Percentiles rank a stretch among this genome's conserved stretches.
Conservation (phyloP, 1,140 invertebrate species). For the Telenomus remus region DNA sequence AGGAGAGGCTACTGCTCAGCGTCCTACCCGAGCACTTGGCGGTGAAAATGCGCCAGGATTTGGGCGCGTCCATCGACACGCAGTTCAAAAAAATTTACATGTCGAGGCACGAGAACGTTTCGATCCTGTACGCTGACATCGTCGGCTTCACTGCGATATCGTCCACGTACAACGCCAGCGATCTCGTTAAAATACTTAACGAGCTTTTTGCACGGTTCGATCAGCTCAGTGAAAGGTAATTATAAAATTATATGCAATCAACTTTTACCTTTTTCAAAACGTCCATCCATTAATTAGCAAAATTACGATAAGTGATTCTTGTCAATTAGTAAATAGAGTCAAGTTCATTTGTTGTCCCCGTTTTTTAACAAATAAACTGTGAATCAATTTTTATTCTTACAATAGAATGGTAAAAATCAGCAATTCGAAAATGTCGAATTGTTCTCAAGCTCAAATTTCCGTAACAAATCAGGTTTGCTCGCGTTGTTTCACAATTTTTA, state of each 20-base stretch:
- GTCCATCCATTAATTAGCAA: too few species aligned
- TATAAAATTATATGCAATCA: background rate
- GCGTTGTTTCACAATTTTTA: too few species aligned
- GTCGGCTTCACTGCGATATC: conserved; percentile 96
- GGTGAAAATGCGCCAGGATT: conserved; percentile 93
- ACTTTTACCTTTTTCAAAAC: conserved; percentile 14
- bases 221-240: conserved; percentile 83
- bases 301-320: too few species aligned
- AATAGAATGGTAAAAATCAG: too few species aligned
- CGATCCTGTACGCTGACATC: conserved; percentile 94
- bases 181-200: conserved; percentile 94
- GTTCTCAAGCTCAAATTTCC: too few species aligned
- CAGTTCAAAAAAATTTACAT: conserved; percentile 99
- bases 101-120: conserved; percentile 97
- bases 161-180: conserved; percentile 94
- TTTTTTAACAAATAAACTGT: too few species aligned
- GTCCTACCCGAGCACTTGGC: conserved; percentile 96
- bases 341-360: too few species aligned
- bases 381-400: too few species aligned
- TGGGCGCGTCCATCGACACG: conserved; percentile 88
- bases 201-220: conserved; percentile 96
- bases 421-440: too few species aligned
- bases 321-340: too few species aligned
- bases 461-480: too few species aligned
- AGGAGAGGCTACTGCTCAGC: conserved; percentile 92